phyloP scores from a whole-genome alignment of 64 coral and sea anemone species.

The Dendrophyllia cribrosa region DNA sequence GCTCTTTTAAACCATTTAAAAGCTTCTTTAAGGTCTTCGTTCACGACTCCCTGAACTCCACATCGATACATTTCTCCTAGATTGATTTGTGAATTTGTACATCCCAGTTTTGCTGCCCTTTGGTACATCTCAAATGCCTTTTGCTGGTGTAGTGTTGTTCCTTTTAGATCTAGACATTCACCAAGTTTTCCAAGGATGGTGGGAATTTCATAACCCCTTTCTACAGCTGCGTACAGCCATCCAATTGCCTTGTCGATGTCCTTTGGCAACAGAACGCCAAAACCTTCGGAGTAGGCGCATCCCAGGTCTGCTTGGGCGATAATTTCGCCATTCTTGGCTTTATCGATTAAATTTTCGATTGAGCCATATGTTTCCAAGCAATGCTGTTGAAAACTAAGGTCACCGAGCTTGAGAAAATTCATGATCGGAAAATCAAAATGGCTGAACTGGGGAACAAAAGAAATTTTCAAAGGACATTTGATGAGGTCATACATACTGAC shows the following conservation, averaged over 20 bases:
- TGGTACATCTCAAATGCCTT: conserved; percentile 63
- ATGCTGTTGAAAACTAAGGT: neutral
- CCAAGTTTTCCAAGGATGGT: neutral
- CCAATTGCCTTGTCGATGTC: conserved; percentile 75
- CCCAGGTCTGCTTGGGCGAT: conserved; percentile 26
- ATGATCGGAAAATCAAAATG: neutral
- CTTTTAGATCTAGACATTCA: conserved; percentile 35
- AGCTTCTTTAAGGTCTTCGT: conserved; percentile 74
- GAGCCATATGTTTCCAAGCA: neutral
- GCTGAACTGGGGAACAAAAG: neutral
- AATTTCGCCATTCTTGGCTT: neutral
- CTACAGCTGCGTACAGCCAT: conserved; percentile 71
- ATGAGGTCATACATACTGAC: too few species aligned
- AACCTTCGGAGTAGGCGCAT: neutral
- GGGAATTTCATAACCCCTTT: neutral
- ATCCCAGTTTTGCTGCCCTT: conserved; percentile 51
- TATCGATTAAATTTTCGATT: neutral
- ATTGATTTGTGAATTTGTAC: conserved; percentile 19
- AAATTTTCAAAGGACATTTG: too few species aligned
- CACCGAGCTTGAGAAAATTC: neutral
- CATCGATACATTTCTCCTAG: conserved; percentile 75
- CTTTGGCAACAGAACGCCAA: conserved; percentile 12
- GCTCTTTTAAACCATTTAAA: conserved; percentile 91
- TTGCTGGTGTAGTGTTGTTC: neutral
- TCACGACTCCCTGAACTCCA: conserved; percentile 74